Conservation (phyloP, 2,888 invertebrate species). For the Hofmannophila pseudospretella region DNA sequence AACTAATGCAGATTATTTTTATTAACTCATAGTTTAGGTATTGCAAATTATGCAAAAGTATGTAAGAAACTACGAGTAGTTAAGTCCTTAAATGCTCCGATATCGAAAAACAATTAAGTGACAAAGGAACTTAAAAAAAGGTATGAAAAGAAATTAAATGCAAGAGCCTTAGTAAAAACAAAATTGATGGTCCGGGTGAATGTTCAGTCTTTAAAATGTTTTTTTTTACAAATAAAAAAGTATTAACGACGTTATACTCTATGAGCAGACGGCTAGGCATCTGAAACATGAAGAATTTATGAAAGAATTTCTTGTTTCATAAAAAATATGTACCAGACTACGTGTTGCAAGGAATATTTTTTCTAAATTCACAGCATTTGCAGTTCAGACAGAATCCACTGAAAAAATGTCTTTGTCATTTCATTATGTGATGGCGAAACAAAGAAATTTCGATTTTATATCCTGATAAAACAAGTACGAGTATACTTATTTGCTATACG, state of each 20-base stretch:
- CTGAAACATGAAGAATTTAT: conserved; percentile 65
- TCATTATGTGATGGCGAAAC: too few relatives aligned
- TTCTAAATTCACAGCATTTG: too few relatives aligned
- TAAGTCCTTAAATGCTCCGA: conserved; percentile 45
- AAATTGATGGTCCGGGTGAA: conserved; percentile 12
- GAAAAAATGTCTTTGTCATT: too few relatives aligned
- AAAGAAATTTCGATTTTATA: too few relatives aligned
- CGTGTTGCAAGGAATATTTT: conserved; percentile 23
- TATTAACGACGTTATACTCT: conserved; percentile 23
- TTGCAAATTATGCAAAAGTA: too few relatives aligned
- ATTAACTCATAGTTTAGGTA: too few relatives aligned
- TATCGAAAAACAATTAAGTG: conserved; percentile 27
- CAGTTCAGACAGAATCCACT: too few relatives aligned
- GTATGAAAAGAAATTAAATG: conserved; percentile 25
- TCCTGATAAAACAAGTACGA: too few relatives aligned
- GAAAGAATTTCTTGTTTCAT: conserved; percentile 35
- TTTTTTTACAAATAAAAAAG: conserved; percentile 15
- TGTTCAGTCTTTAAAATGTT: conserved; percentile 13
- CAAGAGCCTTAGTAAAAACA: conserved; percentile 20
- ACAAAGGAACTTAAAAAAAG: conserved; percentile 16
- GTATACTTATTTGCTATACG: too few relatives aligned
- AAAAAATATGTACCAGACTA: conserved; percentile 20
- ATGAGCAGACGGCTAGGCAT: conserved; percentile 36
- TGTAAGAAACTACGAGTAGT: too few relatives aligned
- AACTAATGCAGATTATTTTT: too few relatives aligned